Percentiles rank a stretch among this genome's conserved stretches.
These are phyloP conservation scores for Pterocles orientalis DNA, from an alignment of 2,113 vertebrate species.

Conservation along the genomic window DNA sequence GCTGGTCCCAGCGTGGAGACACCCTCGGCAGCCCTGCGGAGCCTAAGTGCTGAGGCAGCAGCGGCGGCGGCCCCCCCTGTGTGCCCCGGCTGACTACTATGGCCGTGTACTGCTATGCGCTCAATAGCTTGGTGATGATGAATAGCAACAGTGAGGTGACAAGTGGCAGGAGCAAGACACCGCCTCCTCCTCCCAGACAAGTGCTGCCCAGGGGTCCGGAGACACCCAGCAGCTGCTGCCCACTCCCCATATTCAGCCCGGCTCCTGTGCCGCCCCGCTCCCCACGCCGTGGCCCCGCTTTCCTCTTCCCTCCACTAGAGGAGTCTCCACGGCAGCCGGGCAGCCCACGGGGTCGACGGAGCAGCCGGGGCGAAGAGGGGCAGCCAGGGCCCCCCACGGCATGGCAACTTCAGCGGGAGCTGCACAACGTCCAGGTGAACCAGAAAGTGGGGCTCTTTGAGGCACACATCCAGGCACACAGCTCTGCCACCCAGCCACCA, in stretches of 20 bases:
- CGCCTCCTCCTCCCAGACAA: constrained; percentile 76
- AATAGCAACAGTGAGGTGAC: constrained; percentile 79
- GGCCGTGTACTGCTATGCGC: constrained; percentile 82
- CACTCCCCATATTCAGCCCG: constrained; percentile 66
- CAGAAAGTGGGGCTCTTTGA: constrained; percentile 93
- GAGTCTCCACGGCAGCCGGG: constrained; percentile 64
- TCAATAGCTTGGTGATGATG: constrained; percentile 83
- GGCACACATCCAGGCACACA: constrained; percentile 89
- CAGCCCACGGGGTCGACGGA: background rate
- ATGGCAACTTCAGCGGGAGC: constrained; percentile 84
- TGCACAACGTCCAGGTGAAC: constrained; percentile 93
- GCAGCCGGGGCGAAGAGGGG: constrained; percentile 50
- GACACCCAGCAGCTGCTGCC: constrained; percentile 74
- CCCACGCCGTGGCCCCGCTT: constrained; percentile 64
- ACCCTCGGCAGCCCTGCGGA: background rate
- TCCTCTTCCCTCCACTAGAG: constrained; percentile 77
- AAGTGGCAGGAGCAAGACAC: constrained; percentile 70
- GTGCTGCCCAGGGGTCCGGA: constrained; percentile 80
- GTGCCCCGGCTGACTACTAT: constrained; percentile 76
- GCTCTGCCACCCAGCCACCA: constrained; percentile 63
- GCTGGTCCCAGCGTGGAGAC: background rate
- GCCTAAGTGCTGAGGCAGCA: constrained; percentile 35
- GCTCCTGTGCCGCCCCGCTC: constrained; percentile 74
- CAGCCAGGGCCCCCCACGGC: constrained; percentile 46
- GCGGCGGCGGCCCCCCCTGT: constrained; percentile 41